Percentiles rank a stretch among this genome's conserved stretches.
Conservation (phyloP, 1,140 invertebrate species). For the Glossosoma conforme region DNA sequence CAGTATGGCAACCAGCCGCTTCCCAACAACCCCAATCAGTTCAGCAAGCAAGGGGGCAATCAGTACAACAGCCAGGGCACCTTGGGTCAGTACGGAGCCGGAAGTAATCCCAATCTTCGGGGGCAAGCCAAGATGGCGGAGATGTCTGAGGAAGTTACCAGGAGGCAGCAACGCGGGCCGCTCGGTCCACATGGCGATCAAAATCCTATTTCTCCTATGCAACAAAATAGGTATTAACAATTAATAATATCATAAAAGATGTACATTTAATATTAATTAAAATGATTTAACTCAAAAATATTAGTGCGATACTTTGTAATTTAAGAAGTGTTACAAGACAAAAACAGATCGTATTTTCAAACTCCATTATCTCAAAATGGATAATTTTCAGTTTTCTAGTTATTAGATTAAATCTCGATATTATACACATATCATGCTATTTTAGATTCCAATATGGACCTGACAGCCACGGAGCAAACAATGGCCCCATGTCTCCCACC, state of each 20-base stretch:
- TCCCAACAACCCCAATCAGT: not conserved
- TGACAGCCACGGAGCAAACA: constrained; percentile 28
- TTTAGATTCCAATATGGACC: constrained; percentile 26
- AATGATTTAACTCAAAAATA: too few species aligned
- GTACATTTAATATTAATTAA: too few species aligned
- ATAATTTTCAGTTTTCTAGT: too few species aligned
- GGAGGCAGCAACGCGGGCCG: constrained; percentile 59
- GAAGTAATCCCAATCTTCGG: constrained; percentile 33
- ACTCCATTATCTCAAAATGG: too few species aligned
- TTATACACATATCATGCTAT: too few species aligned
- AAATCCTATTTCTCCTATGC: constrained; percentile 30
- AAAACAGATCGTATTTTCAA: too few species aligned
- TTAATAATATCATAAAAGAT: too few species aligned
- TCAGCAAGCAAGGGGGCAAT: not conserved
- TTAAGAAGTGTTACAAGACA: not conserved
- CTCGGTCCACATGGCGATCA: constrained; percentile 26
- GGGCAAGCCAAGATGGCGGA: constrained; percentile 76
- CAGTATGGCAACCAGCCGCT: constrained; percentile 2
- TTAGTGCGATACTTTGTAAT: not conserved
- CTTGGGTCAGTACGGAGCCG: constrained; percentile 4
- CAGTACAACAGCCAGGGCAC: not conserved
- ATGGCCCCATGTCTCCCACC: constrained; percentile 44
- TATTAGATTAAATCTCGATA: too few species aligned
- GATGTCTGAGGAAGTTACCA: constrained; percentile 76
- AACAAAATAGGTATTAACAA: constrained; percentile 20